These are phyloP conservation scores for Agonum fuliginosum DNA, from an alignment of 2,888 invertebrate genomes.

Conservation along the genomic window DNA sequence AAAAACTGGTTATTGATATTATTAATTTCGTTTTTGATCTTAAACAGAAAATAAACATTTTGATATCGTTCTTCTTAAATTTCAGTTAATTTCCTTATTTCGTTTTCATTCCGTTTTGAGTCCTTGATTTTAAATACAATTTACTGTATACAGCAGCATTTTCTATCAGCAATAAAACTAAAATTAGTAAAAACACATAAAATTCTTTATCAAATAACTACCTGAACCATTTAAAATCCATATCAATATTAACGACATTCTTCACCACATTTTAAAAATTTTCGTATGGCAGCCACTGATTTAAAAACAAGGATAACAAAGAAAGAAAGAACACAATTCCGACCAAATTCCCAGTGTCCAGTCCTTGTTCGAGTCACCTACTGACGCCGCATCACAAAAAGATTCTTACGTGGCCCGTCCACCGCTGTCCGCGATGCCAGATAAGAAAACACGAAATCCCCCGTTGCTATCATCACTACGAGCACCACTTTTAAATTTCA, in stretches of 20 bases:
- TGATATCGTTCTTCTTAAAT: too few relatives aligned
- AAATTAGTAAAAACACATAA: slow-evolving; percentile 1
- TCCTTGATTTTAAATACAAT: too few relatives aligned
- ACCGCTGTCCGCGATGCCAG: slow-evolving; percentile 28
- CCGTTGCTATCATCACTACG: slow-evolving; percentile 38
- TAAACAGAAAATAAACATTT: too few relatives aligned
- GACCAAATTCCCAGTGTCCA: slow-evolving; percentile 18
- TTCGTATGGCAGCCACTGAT: neutral
- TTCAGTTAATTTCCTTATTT: too few relatives aligned
- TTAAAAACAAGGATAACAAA: slow-evolving; percentile 37
- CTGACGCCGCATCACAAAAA: slow-evolving; percentile 42
- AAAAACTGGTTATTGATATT: too few relatives aligned
- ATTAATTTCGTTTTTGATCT: too few relatives aligned
- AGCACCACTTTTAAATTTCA: slow-evolving; percentile 39
- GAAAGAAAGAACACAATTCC: slow-evolving; percentile 20
- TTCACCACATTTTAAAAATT: neutral
- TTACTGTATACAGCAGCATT: too few relatives aligned
- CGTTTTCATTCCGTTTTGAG: too few relatives aligned
- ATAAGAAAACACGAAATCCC: slow-evolving; percentile 45
- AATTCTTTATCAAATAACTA: slow-evolving; percentile 1
- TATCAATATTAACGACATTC: slow-evolving; percentile 36
- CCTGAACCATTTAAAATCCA: slow-evolving; percentile 11
- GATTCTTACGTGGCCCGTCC: too few relatives aligned
- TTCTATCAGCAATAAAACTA: neutral
- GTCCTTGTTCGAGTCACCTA: slow-evolving; percentile 17